Conservation (phyloP, 2,113 vertebrate species). For the Taurulus bubalis region DNA sequence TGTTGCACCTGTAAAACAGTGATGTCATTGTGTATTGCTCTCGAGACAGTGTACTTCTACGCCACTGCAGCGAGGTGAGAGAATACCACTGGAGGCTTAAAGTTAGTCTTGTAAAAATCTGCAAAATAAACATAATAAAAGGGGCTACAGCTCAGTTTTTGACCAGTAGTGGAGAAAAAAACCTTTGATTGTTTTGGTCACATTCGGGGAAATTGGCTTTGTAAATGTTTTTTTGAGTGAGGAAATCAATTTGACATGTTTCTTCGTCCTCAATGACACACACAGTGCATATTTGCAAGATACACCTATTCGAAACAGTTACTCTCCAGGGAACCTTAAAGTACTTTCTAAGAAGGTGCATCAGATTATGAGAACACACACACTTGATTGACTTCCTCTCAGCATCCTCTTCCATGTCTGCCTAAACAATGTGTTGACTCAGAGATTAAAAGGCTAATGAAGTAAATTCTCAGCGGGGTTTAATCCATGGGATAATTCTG, state of each 20-base stretch:
- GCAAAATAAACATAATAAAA: background rate
- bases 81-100: background rate
- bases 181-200: no score
- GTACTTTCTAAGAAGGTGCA: constrained; percentile 7
- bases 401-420: constrained; percentile 6
- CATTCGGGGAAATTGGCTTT: background rate
- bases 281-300: background rate
- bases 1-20: background rate
- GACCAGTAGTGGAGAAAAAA: background rate
- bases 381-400: background rate
- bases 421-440: constrained; percentile 30
- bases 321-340: background rate
- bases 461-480: constrained; percentile 48
- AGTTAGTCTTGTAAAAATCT: no score
- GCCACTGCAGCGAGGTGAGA: background rate
- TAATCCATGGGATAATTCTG: constrained; percentile 52
- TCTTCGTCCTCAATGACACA: background rate
- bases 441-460: constrained; percentile 59
- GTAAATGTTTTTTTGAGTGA: background rate
- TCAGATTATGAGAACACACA: background rate
- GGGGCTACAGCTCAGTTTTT: background rate
- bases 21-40: background rate
- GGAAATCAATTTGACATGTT: background rate
- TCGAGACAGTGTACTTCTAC: background rate
- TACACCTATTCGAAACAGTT: background rate